A percentile compares a stretch with the other conserved stretches of the same genome.
Evolutionary conservation across 2,113 vertebrate genomes (phyloP).

Genomic region (Caranx melampygus): DNA sequence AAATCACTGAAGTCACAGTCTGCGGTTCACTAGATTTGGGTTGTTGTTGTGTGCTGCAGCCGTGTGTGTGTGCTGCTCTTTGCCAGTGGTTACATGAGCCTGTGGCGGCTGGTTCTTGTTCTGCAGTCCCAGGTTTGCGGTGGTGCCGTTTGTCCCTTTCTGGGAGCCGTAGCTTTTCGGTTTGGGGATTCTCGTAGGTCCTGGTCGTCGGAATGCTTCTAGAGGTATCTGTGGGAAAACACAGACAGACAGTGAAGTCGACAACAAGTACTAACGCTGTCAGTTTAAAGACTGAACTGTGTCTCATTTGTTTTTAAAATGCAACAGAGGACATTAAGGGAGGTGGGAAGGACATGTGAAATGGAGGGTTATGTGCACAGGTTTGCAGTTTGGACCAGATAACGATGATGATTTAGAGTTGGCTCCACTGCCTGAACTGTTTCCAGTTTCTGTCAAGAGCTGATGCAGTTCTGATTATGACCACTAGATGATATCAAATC

Average conservation of each 20-base stretch:
- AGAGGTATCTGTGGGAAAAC: constrained; percentile 86
- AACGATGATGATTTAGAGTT: neutral
- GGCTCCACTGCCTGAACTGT: neutral
- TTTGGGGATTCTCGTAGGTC: constrained; percentile 91
- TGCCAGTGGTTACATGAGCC: constrained; percentile 18
- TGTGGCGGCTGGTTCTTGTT: constrained; percentile 44
- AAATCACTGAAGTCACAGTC: constrained; percentile 50
- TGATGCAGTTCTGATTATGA: constrained; percentile 27
- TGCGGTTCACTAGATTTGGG: constrained; percentile 70
- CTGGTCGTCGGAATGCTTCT: constrained; percentile 82
- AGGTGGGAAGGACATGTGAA: neutral
- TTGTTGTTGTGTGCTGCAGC: constrained; percentile 63
- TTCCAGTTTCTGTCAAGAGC: neutral
- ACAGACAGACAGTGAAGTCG: constrained; percentile 1
- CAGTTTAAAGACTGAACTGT: neutral
- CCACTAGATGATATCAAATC: constrained; percentile 70
- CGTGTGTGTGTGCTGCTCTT: constrained; percentile 37
- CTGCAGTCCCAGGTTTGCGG: constrained; percentile 38
- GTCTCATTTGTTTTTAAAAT: neutral
- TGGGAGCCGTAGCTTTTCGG: constrained; percentile 83
- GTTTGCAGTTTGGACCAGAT: neutral
- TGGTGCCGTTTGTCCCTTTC: constrained; percentile 77
- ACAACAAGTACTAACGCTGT: neutral
- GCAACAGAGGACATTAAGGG: neutral
- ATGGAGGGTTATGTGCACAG: neutral